A percentile compares a stretch with the other conserved stretches of the same genome.
Conservation (phyloP, 2,113 vertebrate genomes). For the Tetrao urogallus region DNA sequence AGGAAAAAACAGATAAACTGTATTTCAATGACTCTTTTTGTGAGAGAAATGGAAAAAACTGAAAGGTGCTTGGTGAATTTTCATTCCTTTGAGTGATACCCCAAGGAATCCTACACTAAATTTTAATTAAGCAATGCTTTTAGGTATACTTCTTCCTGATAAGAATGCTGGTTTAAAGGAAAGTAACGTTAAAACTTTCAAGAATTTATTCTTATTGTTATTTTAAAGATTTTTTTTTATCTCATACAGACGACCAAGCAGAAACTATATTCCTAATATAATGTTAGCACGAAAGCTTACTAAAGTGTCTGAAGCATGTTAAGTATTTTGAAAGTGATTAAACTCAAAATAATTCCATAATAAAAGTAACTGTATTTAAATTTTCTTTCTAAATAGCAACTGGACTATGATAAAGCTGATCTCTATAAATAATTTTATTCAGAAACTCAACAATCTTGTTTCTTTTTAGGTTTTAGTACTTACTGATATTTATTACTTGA, state of each 20-base stretch:
- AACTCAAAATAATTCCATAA: background rate
- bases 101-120: background rate
- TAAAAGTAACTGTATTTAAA: background rate
- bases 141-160: background rate
- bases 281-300: background rate
- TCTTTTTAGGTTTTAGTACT: background rate
- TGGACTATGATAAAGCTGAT: background rate
- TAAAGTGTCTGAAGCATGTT: background rate
- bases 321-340: background rate
- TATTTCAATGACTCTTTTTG: background rate
- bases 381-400: background rate
- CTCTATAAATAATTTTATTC: background rate
- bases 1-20: background rate
- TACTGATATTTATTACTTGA: background rate
- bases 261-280: background rate
- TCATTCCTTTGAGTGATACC: background rate
- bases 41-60: background rate
- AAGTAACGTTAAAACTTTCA: background rate
- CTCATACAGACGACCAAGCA: background rate
- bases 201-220: background rate
- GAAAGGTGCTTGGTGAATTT: background rate
- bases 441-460: background rate
- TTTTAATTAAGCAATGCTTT: constrained; percentile 13
- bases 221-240: background rate
- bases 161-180: background rate